A percentile compares a stretch with the other conserved stretches of the same genome.
These are phyloP conservation scores for Cyanocitta stelleri DNA, from an alignment of 2,113 vertebrate species.

Conservation along the genomic window DNA sequence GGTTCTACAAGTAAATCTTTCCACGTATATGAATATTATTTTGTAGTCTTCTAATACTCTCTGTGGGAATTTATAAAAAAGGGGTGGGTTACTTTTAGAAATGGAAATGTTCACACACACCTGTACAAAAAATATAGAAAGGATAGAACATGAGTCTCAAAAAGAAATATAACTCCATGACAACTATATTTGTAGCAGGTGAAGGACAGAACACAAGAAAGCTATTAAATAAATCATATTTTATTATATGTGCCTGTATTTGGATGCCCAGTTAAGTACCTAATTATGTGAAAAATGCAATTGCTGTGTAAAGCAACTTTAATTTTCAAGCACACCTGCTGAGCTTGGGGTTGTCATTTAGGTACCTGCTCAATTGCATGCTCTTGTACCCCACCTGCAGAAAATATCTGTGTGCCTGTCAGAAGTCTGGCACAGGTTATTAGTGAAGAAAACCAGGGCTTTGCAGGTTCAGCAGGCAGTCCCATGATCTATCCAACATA, in stretches of 20 bases:
- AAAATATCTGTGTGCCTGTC: not conserved
- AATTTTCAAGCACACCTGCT: slow-evolving; percentile 29
- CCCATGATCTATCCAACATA: not conserved
- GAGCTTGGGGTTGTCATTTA: not conserved
- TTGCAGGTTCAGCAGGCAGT: not conserved
- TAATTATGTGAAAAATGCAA: slow-evolving; percentile 45
- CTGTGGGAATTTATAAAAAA: not conserved
- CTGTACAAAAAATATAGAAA: not conserved
- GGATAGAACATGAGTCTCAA: not conserved
- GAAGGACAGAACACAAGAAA: not conserved
- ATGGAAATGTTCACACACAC: not conserved
- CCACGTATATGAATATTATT: not conserved
- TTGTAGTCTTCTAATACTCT: not conserved
- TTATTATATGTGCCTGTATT: not conserved
- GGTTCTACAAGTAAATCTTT: not conserved
- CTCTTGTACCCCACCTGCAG: not conserved
- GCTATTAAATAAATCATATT: slow-evolving; percentile 32
- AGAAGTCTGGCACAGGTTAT: not conserved
- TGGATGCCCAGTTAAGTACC: slow-evolving; percentile 35
- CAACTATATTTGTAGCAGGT: not conserved
- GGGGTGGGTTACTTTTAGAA: not conserved
- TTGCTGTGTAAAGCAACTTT: not conserved
- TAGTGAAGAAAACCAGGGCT: not conserved
- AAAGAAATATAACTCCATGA: not conserved
- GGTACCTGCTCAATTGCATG: not conserved